Evolutionary conservation across 2,888 invertebrate species (phyloP).

Genomic region (Laspeyria flexula): DNA sequence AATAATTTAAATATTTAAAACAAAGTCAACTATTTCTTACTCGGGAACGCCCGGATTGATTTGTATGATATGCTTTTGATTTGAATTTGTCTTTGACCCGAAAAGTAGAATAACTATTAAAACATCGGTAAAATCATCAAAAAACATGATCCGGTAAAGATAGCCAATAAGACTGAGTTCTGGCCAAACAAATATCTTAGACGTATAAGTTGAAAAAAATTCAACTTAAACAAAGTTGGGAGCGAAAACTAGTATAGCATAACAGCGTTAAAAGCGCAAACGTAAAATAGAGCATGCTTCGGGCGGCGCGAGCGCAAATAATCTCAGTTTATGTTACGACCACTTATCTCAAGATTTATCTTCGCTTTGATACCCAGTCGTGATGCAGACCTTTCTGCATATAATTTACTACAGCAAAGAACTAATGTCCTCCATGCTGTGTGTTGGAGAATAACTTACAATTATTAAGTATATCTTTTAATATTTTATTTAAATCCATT

Average conservation of each 20-base stretch:
- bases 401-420: neutral
- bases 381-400: conserved; percentile 1
- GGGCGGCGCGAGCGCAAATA: neutral
- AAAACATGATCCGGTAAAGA: too few species aligned
- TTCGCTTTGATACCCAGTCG: neutral
- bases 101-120: too few species aligned
- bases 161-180: too few species aligned
- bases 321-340: conserved; percentile 7
- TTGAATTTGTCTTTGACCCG: too few species aligned
- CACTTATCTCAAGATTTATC: conserved; percentile 15
- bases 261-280: neutral
- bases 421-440: neutral
- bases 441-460: neutral
- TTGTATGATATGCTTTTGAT: too few species aligned
- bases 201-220: too few species aligned
- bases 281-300: neutral
- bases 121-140: too few species aligned
- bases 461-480: neutral
- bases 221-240: neutral
- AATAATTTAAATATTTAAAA: too few species aligned
- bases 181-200: too few species aligned
- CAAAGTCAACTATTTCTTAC: too few species aligned
- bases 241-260: neutral
- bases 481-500: too few species aligned
- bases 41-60: too few species aligned